A percentile compares a stretch with the other conserved stretches of the same genome.
These are phyloP conservation scores for Sebastes kiyomatsui DNA, from an alignment of 2,797 vertebrate genomes.

Conservation along the genomic window DNA sequence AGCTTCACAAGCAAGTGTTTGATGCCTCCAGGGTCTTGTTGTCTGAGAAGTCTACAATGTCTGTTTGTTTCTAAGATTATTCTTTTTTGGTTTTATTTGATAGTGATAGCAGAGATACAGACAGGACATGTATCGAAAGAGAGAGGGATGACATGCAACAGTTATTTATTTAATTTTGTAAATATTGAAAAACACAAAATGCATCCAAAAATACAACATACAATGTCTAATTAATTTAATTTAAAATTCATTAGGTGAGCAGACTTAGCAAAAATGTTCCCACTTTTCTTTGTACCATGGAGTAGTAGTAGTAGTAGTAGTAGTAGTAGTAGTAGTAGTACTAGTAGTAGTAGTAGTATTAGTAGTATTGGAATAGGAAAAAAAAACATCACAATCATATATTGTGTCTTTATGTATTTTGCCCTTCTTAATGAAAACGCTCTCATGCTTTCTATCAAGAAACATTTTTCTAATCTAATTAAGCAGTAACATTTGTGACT, in stretches of 20 bases:
- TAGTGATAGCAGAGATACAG: neutral
- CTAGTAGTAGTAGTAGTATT: neutral
- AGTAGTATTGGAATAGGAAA: neutral
- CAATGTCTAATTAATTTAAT: neutral
- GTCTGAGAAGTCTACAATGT: neutral
- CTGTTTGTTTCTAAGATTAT: neutral
- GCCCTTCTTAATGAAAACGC: neutral
- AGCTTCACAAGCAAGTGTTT: constrained; percentile 39
- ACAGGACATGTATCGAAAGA: neutral
- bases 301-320: neutral
- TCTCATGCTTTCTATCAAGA: neutral
- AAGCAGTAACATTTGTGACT: neutral
- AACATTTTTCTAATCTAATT: neutral
- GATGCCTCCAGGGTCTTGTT: neutral
- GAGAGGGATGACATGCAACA: neutral
- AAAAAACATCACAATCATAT: neutral
- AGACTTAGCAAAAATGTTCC: neutral
- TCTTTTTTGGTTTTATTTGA: neutral
- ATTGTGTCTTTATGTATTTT: neutral
- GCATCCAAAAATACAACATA: too few relatives aligned
- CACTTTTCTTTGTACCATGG: neutral
- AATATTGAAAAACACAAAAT: neutral
- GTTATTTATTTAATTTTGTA: neutral
- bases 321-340: neutral
- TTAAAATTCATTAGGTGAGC: neutral